Evolutionary conservation across 2,888 invertebrate species (phyloP), one percentile per base, ranked within the genome.

Genomic region (Schrankia costaestrigalis): DNA sequence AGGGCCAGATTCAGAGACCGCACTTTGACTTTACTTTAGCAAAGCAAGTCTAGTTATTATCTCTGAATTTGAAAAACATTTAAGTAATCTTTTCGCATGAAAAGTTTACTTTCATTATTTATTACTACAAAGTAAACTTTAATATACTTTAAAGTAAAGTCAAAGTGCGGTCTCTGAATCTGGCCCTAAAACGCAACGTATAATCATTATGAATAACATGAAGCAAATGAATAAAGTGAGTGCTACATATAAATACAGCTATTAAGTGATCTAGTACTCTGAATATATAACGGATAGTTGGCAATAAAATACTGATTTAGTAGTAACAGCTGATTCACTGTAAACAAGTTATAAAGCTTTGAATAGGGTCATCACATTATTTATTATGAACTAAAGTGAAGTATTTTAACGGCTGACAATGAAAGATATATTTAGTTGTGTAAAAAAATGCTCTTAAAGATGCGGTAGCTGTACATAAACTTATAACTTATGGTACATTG

Each of bases 251-350:
- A 63, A 72, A 68, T 62, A 64, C 42, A 46, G 40, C 50, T 49
- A 60, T 69, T 66, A 63, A 56, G 66, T 49, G 64, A 64, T 63
- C 55, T 39, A 52, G 41, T 26, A 14, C 54, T 56, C 55, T 62
- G 53, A 62, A 58, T 59, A 42, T 45, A 47, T 60, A 64, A 66
- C 62, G 63, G 54, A 68, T 66, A 46, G 66, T 55, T 39, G 31
- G 66, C 59, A 54, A 64, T 75, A 73, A 73, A 74, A 64, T 31
- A 47, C 56, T 64, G 71, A 71, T 76, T 73, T 71, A 71, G 56
- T 48, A 61, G 56, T 38, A 63, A 70, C 68, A 69, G 66, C 67
- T 75, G 69, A 66, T 68, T 54, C 45, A 52, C 59, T 46, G 39
- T 41, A 54, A 54, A 57, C 57, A 54, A 54, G 54, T 49, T 49